Evolutionary conservation across 2,113 vertebrate genomes (phyloP).

Genomic region (Columba livia): DNA sequence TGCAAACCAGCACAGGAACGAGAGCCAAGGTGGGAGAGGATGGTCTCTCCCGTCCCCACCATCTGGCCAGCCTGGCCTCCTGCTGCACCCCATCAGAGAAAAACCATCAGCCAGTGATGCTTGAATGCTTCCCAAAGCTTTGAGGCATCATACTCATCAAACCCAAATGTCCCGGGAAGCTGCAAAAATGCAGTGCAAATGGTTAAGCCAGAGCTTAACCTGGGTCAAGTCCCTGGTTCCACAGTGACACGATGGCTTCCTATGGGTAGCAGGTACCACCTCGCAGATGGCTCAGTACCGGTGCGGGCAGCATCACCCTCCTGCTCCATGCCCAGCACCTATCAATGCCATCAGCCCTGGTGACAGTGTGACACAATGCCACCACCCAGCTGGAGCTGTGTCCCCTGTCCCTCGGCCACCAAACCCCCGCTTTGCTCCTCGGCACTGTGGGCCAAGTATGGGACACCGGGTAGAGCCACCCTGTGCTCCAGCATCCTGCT

Average conservation of each 20-base stretch:
- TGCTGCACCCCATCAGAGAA: background rate
- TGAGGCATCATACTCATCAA: background rate
- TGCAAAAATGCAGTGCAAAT: background rate
- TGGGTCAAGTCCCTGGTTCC: background rate
- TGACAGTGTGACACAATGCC: background rate
- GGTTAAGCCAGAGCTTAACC: background rate
- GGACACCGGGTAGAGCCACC: fast-evolving
- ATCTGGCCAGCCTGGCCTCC: background rate
- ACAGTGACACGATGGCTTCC: fast-evolving
- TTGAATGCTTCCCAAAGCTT: background rate
- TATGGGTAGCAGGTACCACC: background rate
- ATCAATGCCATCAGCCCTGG: background rate
- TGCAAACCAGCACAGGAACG: background rate
- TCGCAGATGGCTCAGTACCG: fast-evolving
- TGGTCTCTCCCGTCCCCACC: background rate
- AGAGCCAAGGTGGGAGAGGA: background rate
- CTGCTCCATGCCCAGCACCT: background rate
- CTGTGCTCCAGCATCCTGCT: fast-evolving
- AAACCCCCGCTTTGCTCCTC: background rate
- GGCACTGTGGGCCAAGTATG: fast-evolving
- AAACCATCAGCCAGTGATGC: background rate
- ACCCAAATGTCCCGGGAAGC: background rate
- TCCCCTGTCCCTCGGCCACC: fast-evolving
- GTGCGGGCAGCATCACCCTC: background rate
- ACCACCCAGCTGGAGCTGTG: background rate